These are phyloP conservation scores for Pterocles gutturalis DNA, from an alignment of 2,113 vertebrate genomes.

Conservation along the genomic window DNA sequence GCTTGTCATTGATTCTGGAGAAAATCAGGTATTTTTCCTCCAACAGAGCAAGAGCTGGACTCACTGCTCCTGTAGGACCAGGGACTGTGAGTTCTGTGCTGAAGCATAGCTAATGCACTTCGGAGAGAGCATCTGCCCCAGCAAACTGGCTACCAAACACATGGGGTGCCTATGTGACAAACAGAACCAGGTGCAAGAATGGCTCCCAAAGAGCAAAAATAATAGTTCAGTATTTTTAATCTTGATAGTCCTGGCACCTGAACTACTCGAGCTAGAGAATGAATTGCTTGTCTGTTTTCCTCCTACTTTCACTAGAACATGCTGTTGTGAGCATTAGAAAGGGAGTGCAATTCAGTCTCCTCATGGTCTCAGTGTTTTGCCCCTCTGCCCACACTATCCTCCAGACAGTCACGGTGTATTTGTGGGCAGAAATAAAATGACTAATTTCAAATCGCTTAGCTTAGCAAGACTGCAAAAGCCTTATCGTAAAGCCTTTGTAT, in stretches of 20 bases:
- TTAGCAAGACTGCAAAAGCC: background rate
- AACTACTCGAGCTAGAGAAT: background rate
- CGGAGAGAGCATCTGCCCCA: background rate
- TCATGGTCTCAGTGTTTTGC: background rate
- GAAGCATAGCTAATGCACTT: background rate
- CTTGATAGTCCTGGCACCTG: background rate
- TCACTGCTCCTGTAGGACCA: background rate
- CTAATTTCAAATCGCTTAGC: background rate
- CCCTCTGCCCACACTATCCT: background rate
- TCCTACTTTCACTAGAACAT: background rate
- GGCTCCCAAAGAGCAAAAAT: background rate
- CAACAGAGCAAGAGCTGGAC: background rate
- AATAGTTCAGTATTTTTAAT: background rate
- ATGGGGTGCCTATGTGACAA: background rate
- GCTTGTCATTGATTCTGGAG: background rate
- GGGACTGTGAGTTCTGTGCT: accelerated
- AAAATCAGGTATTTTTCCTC: background rate
- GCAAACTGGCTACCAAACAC: background rate
- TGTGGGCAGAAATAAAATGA: background rate
- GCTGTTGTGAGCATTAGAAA: background rate
- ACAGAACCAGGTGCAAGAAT: background rate
- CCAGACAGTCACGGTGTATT: background rate
- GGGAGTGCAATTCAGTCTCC: background rate
- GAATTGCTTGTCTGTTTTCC: background rate
- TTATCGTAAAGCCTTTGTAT: background rate